Evolutionary conservation across 2,113 vertebrate species (phyloP).

Genomic region (Melanocharis versteri): DNA sequence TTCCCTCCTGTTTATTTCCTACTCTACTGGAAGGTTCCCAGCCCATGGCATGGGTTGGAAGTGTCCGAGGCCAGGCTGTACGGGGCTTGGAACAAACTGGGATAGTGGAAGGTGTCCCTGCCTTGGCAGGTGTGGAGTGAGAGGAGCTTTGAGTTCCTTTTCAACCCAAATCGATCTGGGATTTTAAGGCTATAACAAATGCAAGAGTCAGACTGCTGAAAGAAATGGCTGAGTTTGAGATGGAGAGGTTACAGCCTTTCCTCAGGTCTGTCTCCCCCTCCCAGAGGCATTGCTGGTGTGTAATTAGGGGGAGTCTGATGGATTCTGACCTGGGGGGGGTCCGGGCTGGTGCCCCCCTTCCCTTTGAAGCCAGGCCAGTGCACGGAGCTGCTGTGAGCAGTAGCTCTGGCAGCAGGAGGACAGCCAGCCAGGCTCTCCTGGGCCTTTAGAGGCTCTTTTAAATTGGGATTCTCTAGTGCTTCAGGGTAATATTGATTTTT

Average conservation of each 20-base stretch:
- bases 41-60: not conserved
- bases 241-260: not conserved
- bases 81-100: not conserved
- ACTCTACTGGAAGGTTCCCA: not conserved
- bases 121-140: not conserved
- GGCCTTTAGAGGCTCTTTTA: not conserved
- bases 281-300: rapidly evolving
- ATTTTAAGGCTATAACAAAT: not conserved
- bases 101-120: not conserved
- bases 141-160: not conserved
- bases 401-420: not conserved
- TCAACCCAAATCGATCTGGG: not conserved
- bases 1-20: rapidly evolving
- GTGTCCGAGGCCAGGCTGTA: not conserved
- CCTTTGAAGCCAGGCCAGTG: not conserved
- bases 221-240: not conserved
- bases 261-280: rapidly evolving
- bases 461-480: not conserved
- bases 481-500: not conserved
- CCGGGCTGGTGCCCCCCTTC: not conserved
- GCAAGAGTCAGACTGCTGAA: not conserved
- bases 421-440: not conserved
- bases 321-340: not conserved
- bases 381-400: not conserved
- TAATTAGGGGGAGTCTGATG: not conserved